Evolutionary conservation across 2,888 invertebrate genomes (phyloP), one percentile per base, ranked within the genome.

Genomic region (Andrena minutula): DNA sequence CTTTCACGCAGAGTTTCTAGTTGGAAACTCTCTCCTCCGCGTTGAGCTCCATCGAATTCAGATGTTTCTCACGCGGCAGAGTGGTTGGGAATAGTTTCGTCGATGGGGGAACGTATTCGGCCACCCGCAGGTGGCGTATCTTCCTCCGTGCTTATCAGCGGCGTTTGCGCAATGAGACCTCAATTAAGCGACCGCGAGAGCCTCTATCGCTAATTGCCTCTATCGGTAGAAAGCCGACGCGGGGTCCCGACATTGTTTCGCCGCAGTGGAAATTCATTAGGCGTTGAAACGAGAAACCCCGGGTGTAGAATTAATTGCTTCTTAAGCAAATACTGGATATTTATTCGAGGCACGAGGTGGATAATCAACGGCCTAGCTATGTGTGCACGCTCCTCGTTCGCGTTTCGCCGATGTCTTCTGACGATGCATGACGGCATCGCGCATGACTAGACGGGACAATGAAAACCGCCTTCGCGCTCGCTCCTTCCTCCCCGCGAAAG

Each of bases 381-480:
- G 41, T 4, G 12, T 4, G 41, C 1, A 12, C 41, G 76, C 75
- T 56, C 30, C 35, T 68, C 47, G 12, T 8, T 47, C 32, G 58
- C 51, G 66, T 74, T 71, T 75, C 64, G 71, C 75, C 64, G 68
- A 64, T 56, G 12, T 41, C 41, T 12, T 70, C 16, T 8, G 35
- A 64, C 63, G 23, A 64, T 12, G 58, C 35, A 65, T 77, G 83
- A 83, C 75, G 63, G 53, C 70, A 78, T 72, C 66, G 64, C 53
- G 53, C 86, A 78, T 77, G 84, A 80, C 75, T 56, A 53, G 81
- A 58, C 65, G 30, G 72, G 53, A 81, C 78, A 86, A 83, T 82
- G 85, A 78, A 61, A 79, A 70, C 78, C 85, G 85, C 81, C 85
- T 84, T 84, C 81, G 10, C 76, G 53, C 51, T n/a, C 73, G 83